These are phyloP conservation scores for Machimus rusticus DNA, from an alignment of 2,888 invertebrate species.

Conservation along the genomic window DNA sequence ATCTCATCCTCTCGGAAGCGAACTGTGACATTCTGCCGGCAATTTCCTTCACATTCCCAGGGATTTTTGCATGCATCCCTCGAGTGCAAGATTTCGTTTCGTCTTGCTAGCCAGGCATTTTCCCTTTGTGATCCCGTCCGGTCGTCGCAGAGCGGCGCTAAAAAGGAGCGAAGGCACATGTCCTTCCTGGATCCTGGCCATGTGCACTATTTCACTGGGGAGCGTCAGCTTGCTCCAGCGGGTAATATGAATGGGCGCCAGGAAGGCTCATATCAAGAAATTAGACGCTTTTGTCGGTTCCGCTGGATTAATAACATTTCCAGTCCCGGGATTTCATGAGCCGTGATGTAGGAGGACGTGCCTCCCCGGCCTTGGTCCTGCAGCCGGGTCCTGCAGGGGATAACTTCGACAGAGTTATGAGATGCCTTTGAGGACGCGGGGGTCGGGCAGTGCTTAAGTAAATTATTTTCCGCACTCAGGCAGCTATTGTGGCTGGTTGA, in stretches of 20 bases:
- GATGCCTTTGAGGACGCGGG: neutral
- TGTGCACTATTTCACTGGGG: neutral
- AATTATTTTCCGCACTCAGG: neutral
- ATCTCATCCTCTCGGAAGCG: neutral
- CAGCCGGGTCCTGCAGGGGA: neutral
- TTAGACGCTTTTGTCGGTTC: neutral
- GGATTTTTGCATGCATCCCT: constrained; percentile 11
- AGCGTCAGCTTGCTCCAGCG: neutral
- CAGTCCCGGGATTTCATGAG: neutral
- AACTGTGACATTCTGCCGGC: neutral
- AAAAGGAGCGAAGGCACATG: neutral
- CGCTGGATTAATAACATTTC: neutral
- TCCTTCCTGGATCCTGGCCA: neutral
- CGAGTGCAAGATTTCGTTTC: constrained; percentile 8
- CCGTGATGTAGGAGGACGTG: neutral
- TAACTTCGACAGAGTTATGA: neutral
- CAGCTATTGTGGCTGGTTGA: neutral
- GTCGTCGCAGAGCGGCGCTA: neutral
- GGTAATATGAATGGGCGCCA: neutral
- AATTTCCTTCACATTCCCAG: neutral
- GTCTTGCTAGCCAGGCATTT: neutral
- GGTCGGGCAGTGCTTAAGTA: neutral
- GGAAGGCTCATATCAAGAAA: constrained; percentile 21
- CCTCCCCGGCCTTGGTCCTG: neutral
- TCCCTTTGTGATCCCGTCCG: neutral